Evolutionary conservation across 37 sponge, comb jelly and placozoan genomes (phyloP).

Genomic region (Beroe forskalii): DNA sequence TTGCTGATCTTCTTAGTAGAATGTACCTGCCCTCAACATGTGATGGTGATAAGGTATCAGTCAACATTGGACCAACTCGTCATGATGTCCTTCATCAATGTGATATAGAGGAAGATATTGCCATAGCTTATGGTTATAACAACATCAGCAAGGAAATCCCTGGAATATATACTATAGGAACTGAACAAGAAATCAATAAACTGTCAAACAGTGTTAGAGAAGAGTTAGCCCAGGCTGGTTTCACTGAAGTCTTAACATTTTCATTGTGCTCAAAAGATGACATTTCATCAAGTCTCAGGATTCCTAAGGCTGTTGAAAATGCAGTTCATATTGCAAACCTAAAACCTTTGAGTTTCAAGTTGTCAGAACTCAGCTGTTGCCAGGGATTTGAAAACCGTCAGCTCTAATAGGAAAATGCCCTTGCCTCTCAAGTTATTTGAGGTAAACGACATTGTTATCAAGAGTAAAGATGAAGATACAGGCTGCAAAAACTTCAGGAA

Average conservation of each 20-base stretch:
- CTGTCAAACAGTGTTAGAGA: conserved; percentile 82
- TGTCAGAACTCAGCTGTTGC: conserved; percentile 83
- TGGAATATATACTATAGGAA: conserved; percentile 76
- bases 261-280: conserved; percentile 91
- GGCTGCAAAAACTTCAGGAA: conserved; percentile 78
- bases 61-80: conserved; percentile 50
- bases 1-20: conserved; percentile 76
- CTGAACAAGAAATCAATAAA: conserved; percentile 90
- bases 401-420: conserved; percentile 87
- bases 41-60: conserved; percentile 19
- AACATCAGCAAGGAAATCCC: conserved; percentile 82
- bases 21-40: conserved; percentile 86
- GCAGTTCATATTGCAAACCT: conserved; percentile 97
- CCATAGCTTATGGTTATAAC: conserved; percentile 96
- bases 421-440: conserved; percentile 92
- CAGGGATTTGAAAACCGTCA: conserved; percentile 91
- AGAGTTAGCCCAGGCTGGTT: conserved; percentile 86
- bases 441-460: conserved; percentile 85
- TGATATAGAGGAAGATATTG: conserved; percentile 94
- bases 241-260: conserved; percentile 96
- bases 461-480: conserved; percentile 73
- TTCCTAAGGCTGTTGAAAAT: conserved; percentile 59
- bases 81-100: conserved; percentile 89
- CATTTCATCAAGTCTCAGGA: conserved; percentile 71
- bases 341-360: conserved; percentile 93